Conservation (phyloP, 2,113 vertebrate species). For the Hippocampus abdominalis region DNA sequence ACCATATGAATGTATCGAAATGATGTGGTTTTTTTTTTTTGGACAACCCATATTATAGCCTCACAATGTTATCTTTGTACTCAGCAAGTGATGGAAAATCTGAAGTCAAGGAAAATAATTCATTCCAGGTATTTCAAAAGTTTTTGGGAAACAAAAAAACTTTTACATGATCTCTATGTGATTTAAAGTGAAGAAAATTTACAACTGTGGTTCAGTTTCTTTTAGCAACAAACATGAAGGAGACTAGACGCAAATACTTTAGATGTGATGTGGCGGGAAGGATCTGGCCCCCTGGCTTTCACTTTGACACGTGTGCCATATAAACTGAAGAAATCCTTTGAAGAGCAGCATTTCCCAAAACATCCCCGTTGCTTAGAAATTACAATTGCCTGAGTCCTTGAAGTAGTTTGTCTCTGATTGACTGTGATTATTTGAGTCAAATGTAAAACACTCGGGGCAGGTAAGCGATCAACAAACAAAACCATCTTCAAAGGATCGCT, state of each 20-base stretch:
- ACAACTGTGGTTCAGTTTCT: not conserved
- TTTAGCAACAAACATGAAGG: not conserved
- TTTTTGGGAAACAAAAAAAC: no score
- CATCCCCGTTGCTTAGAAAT: not conserved
- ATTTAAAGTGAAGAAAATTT: not conserved
- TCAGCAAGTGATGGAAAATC: not conserved
- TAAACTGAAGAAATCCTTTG: not conserved
- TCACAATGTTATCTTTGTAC: no score
- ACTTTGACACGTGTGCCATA: not conserved
- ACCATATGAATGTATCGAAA: no score
- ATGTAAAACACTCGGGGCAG: conserved; percentile 7
- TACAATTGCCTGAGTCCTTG: not conserved
- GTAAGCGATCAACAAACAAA: conserved; percentile 5
- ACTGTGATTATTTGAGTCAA: conserved; percentile 9
- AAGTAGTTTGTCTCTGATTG: conserved; percentile 6
- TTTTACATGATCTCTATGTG: no score
- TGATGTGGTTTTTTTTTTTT: no score
- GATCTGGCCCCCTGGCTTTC: not conserved
- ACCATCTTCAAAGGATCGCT: not conserved
- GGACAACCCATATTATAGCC: no score
- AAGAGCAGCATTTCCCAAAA: not conserved
- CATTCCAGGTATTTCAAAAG: not conserved
- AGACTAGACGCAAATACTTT: not conserved
- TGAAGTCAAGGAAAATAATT: not conserved
- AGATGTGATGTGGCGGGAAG: not conserved